Evolutionary conservation across 2,113 vertebrate genomes (phyloP).

Genomic region (Ibidorhyncha struthersii): DNA sequence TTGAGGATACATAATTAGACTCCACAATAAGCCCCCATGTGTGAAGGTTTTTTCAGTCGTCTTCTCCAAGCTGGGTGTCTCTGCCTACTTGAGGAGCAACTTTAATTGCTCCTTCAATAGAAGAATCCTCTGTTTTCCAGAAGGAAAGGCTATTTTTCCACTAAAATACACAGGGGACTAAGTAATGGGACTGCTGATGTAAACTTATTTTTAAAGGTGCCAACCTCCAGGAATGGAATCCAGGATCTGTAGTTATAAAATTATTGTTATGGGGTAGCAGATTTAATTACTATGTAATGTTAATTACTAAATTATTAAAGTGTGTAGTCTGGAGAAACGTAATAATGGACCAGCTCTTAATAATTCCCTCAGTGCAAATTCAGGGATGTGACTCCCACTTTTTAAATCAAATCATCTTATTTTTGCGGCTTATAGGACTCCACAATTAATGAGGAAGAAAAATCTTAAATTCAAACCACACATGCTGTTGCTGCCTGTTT

Average conservation of each 20-base stretch:
- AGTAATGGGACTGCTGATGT: not conserved
- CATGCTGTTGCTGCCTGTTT: not conserved
- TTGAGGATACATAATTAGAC: not conserved
- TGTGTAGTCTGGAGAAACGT: not conserved
- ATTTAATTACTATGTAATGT: conserved; percentile 31
- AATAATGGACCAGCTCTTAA: not conserved
- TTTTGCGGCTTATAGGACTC: not conserved
- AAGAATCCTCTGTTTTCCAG: not conserved
- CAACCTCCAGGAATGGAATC: not conserved
- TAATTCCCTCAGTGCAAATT: not conserved
- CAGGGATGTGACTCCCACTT: not conserved
- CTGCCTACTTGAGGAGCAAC: not conserved
- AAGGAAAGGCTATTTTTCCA: not conserved
- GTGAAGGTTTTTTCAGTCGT: not conserved
- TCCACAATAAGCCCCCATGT: not conserved
- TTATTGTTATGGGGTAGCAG: conserved; percentile 4
- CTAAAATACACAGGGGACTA: not conserved
- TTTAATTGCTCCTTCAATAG: not conserved
- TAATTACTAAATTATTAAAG: conserved; percentile 39
- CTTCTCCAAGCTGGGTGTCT: not conserved
- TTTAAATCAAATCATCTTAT: not conserved
- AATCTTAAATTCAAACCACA: not conserved
- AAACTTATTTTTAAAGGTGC: not conserved
- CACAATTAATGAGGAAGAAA: not conserved
- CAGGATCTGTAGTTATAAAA: conserved; percentile 9